A percentile compares a stretch with the other conserved stretches of the same genome.
These are phyloP conservation scores for Cassiopea andromeda DNA, from an alignment of 30 jellyfish, hydroid and myxozoan genomes.

Conservation along the genomic window DNA sequence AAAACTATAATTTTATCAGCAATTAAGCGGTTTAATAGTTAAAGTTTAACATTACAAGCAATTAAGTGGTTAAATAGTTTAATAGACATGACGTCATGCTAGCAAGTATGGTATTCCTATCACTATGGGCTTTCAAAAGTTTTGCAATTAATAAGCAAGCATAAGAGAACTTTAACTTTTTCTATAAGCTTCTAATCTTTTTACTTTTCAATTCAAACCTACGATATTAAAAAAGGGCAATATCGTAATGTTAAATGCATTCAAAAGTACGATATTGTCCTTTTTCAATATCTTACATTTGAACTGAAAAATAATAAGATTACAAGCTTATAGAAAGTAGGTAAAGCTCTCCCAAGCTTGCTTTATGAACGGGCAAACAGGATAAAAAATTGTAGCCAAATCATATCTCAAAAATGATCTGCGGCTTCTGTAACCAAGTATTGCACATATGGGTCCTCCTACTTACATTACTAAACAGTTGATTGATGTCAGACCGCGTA, in stretches of 20 bases:
- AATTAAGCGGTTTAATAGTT: too few relatives aligned
- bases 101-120: too few relatives aligned
- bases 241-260: neutral
- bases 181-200: too few relatives aligned
- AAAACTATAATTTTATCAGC: too few relatives aligned
- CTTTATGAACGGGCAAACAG: neutral
- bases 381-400: neutral
- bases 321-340: neutral
- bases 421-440: neutral
- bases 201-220: too few relatives aligned
- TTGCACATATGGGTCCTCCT: neutral
- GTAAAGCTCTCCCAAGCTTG: neutral
- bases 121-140: too few relatives aligned
- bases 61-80: too few relatives aligned
- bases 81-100: too few relatives aligned
- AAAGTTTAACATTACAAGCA: too few relatives aligned
- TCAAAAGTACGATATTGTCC: neutral
- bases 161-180: too few relatives aligned
- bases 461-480: neutral
- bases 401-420: neutral
- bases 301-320: neutral
- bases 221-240: too few relatives aligned
- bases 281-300: neutral
- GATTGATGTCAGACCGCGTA: neutral
- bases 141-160: too few relatives aligned